These are phyloP conservation scores for Nothura maculosa DNA, from an alignment of 2,797 vertebrate genomes.

Conservation along the genomic window DNA sequence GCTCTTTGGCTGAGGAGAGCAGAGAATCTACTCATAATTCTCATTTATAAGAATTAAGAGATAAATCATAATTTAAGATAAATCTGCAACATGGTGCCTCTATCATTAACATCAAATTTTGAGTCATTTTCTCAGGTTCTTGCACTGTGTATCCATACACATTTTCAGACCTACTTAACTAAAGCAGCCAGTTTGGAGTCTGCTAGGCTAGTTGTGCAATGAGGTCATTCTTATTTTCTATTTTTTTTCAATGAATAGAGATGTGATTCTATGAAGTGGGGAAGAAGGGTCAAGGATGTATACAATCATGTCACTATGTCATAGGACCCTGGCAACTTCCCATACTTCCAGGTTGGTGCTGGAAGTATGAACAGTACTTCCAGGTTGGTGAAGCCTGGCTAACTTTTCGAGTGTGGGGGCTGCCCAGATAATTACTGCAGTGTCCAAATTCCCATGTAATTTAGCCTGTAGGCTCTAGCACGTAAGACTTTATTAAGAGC, in stretches of 20 bases:
- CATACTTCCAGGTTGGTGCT: neutral
- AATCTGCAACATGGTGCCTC: neutral
- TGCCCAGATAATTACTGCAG: neutral
- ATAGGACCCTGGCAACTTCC: neutral
- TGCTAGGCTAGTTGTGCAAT: neutral
- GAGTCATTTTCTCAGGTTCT: constrained; percentile 9
- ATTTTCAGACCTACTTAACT: neutral
- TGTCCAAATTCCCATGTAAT: neutral
- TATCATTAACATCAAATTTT: neutral
- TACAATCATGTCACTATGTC: neutral
- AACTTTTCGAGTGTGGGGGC: neutral
- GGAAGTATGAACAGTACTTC: neutral
- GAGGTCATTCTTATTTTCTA: neutral
- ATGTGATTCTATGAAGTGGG: neutral
- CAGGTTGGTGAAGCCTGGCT: neutral
- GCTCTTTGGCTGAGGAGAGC: neutral
- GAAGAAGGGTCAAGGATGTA: neutral
- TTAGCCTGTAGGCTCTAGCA: neutral
- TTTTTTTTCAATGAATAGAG: neutral
- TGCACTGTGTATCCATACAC: neutral
- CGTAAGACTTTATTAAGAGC: neutral
- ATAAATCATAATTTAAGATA: too few species aligned
- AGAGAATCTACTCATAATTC: neutral
- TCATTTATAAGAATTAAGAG: constrained; percentile 42
- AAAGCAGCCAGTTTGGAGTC: neutral